Evolutionary conservation across 2,113 vertebrate genomes (phyloP), one percentile per base, ranked within the genome.

Genomic region (Phyllopteryx taeniolatus): DNA sequence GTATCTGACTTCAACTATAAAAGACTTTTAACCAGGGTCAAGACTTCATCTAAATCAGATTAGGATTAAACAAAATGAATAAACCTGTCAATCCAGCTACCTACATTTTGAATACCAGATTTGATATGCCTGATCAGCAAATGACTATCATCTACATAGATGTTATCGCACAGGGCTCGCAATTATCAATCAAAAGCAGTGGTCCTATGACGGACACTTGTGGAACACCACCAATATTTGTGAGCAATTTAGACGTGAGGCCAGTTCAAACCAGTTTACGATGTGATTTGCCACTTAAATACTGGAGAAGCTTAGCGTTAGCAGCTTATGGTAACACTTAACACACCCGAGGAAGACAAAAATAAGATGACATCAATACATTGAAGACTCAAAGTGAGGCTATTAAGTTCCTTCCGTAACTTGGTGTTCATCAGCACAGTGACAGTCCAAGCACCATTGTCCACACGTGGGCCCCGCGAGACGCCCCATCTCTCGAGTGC

Each of bases 401-500:
- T 4, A 56, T 56, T 56, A 8, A 53, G 19, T 53, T 53, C n/a
- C 19, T 9, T 53, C 2, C 3, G 19, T 53, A 27, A 13, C 4
- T 59, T 31, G 56, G 56, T 71, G 61, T 82, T 70, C 74, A 19
- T 77, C 66, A 69, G 19, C 31, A 46, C 69, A 61, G 14, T 80
- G 67, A 73, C 70, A 75, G 15, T 74, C 27, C 56, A 31, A 75
- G 79, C 65, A 59, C 12, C 8, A 0, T n/a, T 53, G 62, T 72
- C 69, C 69, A 67, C 71, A 69, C 31, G 51, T 67, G 72, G 62
- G 44, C 17, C 64, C 72, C 8, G 60, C 72, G 64, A 68, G 78
- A 69, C 75, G 33, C 67, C 69, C 49, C 60, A 43, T 42, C 47
- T 73, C 74, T 68, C 71, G 64, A 78, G 73, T 80, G 76, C 73